Base-by-base conservation (phyloP, 2,797 vertebrate species). In the Platalea minor region DNA sequence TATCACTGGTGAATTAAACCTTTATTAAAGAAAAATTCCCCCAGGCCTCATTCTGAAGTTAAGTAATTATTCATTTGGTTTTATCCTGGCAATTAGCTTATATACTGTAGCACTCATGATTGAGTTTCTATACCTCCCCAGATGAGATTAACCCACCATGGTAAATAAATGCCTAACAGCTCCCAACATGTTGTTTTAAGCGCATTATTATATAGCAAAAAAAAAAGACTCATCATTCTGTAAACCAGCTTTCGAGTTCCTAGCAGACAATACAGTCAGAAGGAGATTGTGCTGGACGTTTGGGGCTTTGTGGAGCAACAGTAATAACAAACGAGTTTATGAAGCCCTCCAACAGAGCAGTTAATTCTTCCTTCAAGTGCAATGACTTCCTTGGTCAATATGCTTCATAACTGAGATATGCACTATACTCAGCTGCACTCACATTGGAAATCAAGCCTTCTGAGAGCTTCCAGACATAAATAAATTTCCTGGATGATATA, bases 1-100 rank as follows among this genome's bases (percentile, higher is more conserved):
- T 98, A 98, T 98, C 98, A 98, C 97, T 98, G 98, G 98, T 98
- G 98, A 98, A 98, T 98, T 98, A 98, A 98, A 98, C 98, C 98
- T 98, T 98, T 98, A 98, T 98, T 98, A 98, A 98, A 98, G 98
- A 98, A 98, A 98, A 98, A 98, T 97, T 98, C 98, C 98, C 98
- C 59, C 96, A 97, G 98, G 98, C 97, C 98, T 98, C 98, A 98
- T 98, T 98, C 97, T 98, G 95, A 96, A 98, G 97, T 98, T 98
- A 98, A 98, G 98, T 98, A 98, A 98, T 98, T 98, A 98, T 98
- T 98, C 98, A 98, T 98, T 98, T 97, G 97, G 98, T 97, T 98
- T 98, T 98, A 98, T 98, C 98, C 98, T 97, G 96, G 98, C 98
- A 98, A 98, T 98, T 98, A 98, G 96, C 97, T 98, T 98, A 98